Conservation (phyloP, 2,888 invertebrate genomes). For the Dorcus parallelipipedus region DNA sequence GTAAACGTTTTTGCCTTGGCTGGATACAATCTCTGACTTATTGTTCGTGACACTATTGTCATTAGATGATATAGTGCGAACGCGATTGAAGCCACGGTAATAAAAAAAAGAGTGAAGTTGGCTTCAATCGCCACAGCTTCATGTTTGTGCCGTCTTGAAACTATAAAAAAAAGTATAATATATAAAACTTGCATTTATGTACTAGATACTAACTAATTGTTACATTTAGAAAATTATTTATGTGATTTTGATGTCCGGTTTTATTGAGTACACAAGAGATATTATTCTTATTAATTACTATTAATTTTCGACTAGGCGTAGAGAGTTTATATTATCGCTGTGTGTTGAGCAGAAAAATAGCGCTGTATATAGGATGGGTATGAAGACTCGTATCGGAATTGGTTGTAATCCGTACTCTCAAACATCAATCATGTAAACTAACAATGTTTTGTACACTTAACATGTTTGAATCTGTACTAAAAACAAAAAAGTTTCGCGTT, state of each 20-base stretch:
- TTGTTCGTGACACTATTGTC: conserved; percentile 1
- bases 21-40: not conserved
- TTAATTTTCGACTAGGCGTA: conserved; percentile 26
- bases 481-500: not conserved
- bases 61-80: conserved; percentile 8
- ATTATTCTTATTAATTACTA: conserved; percentile 17
- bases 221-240: conserved; percentile 46
- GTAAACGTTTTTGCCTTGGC: too few species aligned
- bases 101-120: not conserved
- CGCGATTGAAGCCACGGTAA: not conserved
- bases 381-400: not conserved
- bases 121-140: conserved; percentile 31
- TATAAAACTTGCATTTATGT: conserved; percentile 39
- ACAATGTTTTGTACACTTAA: too few species aligned
- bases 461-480: conserved; percentile 3
- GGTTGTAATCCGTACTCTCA: too few species aligned
- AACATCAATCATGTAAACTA: too few species aligned
- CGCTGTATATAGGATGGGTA: conserved; percentile 9
- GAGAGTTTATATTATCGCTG: conserved; percentile 23
- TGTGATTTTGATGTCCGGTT: conserved; percentile 43
- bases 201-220: conserved; percentile 43
- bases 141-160: conserved; percentile 43
- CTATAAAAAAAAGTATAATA: conserved; percentile 28
- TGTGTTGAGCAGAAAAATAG: conserved; percentile 4
- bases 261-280: conserved; percentile 24